Percentiles rank a stretch among this genome's conserved stretches.
These are phyloP conservation scores for Rapana venosa DNA, from an alignment of 2,888 invertebrate species.

Conservation along the genomic window DNA sequence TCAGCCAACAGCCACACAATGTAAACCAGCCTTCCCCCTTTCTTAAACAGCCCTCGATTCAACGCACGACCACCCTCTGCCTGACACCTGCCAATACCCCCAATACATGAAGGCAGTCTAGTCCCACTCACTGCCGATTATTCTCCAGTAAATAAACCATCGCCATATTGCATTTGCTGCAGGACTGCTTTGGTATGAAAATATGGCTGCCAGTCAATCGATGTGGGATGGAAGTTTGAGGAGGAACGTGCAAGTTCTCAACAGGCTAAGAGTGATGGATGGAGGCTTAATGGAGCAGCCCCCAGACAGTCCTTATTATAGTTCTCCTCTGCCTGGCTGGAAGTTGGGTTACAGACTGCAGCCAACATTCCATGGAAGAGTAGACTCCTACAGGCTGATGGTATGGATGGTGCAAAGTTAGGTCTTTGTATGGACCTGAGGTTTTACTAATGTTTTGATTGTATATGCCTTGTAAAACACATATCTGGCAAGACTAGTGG, in stretches of 20 bases:
- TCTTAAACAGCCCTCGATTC: too few relatives aligned
- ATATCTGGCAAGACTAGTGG: too few relatives aligned
- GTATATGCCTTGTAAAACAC: too few relatives aligned
- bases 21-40: too few relatives aligned
- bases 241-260: background rate
- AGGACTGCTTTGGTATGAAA: background rate
- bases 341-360: slow-evolving; percentile 4
- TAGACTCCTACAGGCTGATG: too few relatives aligned
- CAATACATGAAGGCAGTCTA: background rate
- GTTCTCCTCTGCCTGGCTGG: background rate
- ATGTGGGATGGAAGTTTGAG: slow-evolving; percentile 18
- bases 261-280: background rate
- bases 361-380: background rate
- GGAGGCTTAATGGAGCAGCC: background rate
- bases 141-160: slow-evolving; percentile 14
- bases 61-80: background rate
- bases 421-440: too few relatives aligned
- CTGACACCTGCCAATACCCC: background rate
- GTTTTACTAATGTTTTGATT: too few relatives aligned
- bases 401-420: too few relatives aligned
- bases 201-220: background rate
- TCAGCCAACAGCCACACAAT: too few relatives aligned
- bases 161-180: slow-evolving; percentile 11
- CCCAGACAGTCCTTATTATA: slow-evolving; percentile 1
- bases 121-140: background rate